phyloP scores from a whole-genome alignment of 1,140 invertebrate genomes.

The Trichonephila inaurata region DNA sequence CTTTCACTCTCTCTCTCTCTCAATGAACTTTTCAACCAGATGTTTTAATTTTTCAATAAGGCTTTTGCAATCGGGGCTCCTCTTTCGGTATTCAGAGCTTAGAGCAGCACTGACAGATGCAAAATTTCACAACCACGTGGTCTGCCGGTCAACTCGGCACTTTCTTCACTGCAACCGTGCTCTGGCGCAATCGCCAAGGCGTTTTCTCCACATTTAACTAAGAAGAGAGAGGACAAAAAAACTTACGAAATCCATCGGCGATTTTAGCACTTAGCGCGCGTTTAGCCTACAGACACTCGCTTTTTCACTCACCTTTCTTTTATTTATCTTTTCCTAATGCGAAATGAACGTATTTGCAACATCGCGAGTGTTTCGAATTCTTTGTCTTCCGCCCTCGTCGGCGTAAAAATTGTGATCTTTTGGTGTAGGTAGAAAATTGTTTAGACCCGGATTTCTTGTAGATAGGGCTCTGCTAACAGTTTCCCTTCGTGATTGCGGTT shows the following conservation, averaged over 20 bases:
- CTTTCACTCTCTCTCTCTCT: not conserved
- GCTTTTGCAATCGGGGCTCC: not conserved
- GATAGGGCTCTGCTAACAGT: too few species aligned
- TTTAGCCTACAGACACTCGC: not conserved
- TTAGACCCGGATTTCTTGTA: too few species aligned
- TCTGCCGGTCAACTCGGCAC: not conserved
- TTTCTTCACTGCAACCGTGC: conserved; percentile 12
- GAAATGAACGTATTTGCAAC: not conserved
- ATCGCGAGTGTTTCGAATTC: not conserved
- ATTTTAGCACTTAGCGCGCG: conserved; percentile 7
- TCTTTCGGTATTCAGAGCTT: conserved; percentile 8
- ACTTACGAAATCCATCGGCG: not conserved
- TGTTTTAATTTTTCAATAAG: conserved; percentile 22
- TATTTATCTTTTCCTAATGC: too few species aligned
- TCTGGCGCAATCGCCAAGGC: conserved; percentile 26
- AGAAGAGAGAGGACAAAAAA: not conserved
- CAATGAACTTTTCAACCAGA: conserved; percentile 14
- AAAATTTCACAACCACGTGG: conserved; percentile 33
- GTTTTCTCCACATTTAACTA: not conserved
- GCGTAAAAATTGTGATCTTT: not conserved
- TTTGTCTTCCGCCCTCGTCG: not conserved
- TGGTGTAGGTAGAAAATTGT: not conserved
- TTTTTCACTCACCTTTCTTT: not conserved
- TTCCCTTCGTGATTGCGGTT: too few species aligned
- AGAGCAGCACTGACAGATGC: not conserved